Conservation (phyloP, 2,888 invertebrate genomes). For the Drosophila peninsularis region DNA sequence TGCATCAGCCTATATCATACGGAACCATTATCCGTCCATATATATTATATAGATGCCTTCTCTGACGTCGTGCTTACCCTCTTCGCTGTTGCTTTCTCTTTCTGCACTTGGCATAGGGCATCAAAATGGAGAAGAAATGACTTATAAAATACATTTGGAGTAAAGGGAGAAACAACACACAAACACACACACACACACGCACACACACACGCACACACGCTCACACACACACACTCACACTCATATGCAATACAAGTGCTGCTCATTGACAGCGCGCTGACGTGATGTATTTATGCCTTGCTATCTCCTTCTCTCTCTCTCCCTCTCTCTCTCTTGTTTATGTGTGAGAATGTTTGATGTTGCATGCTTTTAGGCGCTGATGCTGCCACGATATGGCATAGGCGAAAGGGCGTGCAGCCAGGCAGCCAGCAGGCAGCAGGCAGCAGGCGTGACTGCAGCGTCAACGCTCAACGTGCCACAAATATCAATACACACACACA, state of each 20-base stretch:
- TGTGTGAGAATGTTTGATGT: slow-evolving; percentile 41
- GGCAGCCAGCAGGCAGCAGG: no score
- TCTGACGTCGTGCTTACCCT: slow-evolving; percentile 7
- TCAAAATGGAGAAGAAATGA: slow-evolving; percentile 54
- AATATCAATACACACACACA: slow-evolving; percentile 67
- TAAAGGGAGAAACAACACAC: slow-evolving; percentile 15
- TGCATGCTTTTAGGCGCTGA: slow-evolving; percentile 70
- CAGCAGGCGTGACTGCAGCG: slow-evolving; percentile 43
- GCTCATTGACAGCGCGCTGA: slow-evolving; percentile 76
- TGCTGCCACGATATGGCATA: slow-evolving; percentile 33
- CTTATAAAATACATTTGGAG: slow-evolving; percentile 64
- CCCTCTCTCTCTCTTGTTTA: not conserved
- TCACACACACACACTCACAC: not conserved
- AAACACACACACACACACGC: slow-evolving; percentile 4
- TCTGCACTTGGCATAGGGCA: slow-evolving; percentile 17
- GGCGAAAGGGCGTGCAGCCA: slow-evolving; percentile 1
- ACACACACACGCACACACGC: not conserved
- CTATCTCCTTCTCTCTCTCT: not conserved
- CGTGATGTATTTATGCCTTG: slow-evolving; percentile 70
- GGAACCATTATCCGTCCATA: no score
- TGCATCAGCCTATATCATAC: no score
- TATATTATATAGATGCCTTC: no score
- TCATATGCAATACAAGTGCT: slow-evolving; percentile 57
- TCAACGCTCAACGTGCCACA: slow-evolving; percentile 74
- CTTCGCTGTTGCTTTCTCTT: not conserved